phyloP scores from a whole-genome alignment of 1,140 invertebrate genomes.

The Drosophila pandora region DNA sequence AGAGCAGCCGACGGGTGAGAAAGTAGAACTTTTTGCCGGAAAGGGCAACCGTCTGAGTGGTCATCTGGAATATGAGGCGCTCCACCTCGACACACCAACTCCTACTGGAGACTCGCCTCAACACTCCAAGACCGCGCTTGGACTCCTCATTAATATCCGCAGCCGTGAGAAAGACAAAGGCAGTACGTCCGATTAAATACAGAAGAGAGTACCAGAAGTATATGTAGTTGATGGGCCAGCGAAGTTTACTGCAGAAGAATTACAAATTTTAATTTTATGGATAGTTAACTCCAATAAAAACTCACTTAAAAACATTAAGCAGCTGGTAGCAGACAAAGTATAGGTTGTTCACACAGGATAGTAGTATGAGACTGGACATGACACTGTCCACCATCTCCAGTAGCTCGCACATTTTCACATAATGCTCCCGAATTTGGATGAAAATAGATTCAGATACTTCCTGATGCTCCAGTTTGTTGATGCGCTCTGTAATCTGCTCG shows the following conservation, averaged over 20 bases:
- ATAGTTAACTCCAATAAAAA: background rate
- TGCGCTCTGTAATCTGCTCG: conserved; percentile 85
- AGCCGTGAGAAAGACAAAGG: conserved; percentile 86
- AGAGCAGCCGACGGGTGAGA: conserved; percentile 86
- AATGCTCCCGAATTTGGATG: conserved; percentile 86
- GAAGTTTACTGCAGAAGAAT: conserved; percentile 50
- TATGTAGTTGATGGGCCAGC: conserved; percentile 84
- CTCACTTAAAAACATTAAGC: conserved; percentile 88
- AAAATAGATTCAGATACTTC: conserved; percentile 86
- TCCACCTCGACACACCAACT: conserved; percentile 85
- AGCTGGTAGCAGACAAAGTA: conserved; percentile 90
- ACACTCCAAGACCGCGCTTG: conserved; percentile 84
- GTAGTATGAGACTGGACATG: conserved; percentile 86
- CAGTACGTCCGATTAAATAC: conserved; percentile 85
- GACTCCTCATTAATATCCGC: conserved; percentile 87
- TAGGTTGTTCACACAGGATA: conserved; percentile 89
- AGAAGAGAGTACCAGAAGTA: conserved; percentile 87
- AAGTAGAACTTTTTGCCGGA: conserved; percentile 88
- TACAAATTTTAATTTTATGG: too few species aligned
- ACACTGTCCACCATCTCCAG: conserved; percentile 85
- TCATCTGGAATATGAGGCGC: conserved; percentile 77
- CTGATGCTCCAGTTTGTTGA: conserved; percentile 59
- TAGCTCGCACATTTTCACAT: conserved; percentile 86
- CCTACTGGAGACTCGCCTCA: conserved; percentile 85
- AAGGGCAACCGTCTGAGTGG: conserved; percentile 84